Evolutionary conservation across 2,888 invertebrate species (phyloP).

Genomic region (Xiphydria camelus): DNA sequence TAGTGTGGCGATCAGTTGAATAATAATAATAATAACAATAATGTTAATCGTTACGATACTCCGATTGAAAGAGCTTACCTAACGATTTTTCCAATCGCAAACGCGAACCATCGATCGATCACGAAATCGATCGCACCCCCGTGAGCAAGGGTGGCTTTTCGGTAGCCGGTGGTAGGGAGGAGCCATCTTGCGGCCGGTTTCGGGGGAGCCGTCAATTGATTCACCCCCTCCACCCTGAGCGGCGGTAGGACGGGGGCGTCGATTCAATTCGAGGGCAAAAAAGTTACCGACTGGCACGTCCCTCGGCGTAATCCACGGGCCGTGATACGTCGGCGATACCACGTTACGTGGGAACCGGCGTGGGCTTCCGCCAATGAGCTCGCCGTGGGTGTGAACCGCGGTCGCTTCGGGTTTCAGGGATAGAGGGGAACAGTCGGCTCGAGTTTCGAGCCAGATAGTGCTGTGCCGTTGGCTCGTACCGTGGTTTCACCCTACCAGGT

Average conservation of each 20-base stretch:
- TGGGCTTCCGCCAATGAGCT: constrained; percentile 39
- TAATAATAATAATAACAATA: too few relatives aligned
- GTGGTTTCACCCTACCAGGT: constrained; percentile 43
- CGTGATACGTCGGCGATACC: constrained; percentile 36
- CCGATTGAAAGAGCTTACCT: too few relatives aligned
- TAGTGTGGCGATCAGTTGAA: too few relatives aligned
- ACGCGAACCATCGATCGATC: too few relatives aligned
- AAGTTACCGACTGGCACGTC: constrained; percentile 42
- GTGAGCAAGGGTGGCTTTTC: constrained; percentile 15
- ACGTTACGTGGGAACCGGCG: constrained; percentile 26
- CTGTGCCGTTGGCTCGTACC: constrained; percentile 57
- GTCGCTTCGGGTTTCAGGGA: constrained; percentile 41
- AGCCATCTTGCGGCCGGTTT: constrained; percentile 57
- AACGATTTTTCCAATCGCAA: too few relatives aligned
- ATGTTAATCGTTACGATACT: too few relatives aligned
- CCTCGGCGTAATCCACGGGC: constrained; percentile 28
- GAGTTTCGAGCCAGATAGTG: constrained; percentile 52
- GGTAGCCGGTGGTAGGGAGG: constrained; percentile 46
- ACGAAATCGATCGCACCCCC: too few relatives aligned
- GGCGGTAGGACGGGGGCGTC: constrained; percentile 38
- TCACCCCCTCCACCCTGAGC: constrained; percentile 45
- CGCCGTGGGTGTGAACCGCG: constrained; percentile 43
- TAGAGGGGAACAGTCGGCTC: constrained; percentile 48
- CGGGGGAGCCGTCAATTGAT: constrained; percentile 55
- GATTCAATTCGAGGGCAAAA: constrained; percentile 54